phyloP scores from a whole-genome alignment of 2,888 invertebrate species.

The Aspidiotus destructor region DNA sequence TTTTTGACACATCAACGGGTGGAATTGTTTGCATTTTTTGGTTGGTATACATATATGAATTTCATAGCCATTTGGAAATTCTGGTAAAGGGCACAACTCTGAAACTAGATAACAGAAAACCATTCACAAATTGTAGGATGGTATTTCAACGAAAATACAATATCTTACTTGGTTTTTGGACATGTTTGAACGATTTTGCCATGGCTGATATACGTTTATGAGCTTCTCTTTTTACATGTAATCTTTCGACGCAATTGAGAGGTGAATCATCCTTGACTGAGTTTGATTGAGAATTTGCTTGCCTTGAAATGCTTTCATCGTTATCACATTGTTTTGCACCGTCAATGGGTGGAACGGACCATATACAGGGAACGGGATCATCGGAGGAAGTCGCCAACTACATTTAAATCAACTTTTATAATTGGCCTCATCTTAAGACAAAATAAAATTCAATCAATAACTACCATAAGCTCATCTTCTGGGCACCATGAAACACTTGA shows the following conservation, averaged over 20 bases:
- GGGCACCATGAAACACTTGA: slow-evolving; percentile 27
- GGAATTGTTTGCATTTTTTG: background rate
- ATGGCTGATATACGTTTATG: background rate
- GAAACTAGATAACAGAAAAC: no score
- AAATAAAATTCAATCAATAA: background rate
- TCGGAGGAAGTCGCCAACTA: slow-evolving; percentile 25
- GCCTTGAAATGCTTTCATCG: background rate
- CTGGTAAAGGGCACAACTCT: no score
- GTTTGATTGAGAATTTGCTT: background rate
- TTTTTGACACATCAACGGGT: background rate
- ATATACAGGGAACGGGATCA: slow-evolving; percentile 21
- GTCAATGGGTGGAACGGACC: slow-evolving; percentile 9
- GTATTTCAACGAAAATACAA: background rate
- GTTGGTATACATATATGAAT: background rate
- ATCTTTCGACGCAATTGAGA: background rate
- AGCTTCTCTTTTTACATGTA: background rate
- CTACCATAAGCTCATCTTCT: slow-evolving; percentile 12
- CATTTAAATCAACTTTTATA: background rate
- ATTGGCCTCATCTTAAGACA: background rate
- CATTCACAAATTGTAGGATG: background rate
- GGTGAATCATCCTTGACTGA: background rate
- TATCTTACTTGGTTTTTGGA: background rate
- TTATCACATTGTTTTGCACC: background rate
- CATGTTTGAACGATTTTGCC: background rate
- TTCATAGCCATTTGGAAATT: background rate